phyloP scores from a whole-genome alignment of 2,888 invertebrate species.

The Anaspis maculata region DNA sequence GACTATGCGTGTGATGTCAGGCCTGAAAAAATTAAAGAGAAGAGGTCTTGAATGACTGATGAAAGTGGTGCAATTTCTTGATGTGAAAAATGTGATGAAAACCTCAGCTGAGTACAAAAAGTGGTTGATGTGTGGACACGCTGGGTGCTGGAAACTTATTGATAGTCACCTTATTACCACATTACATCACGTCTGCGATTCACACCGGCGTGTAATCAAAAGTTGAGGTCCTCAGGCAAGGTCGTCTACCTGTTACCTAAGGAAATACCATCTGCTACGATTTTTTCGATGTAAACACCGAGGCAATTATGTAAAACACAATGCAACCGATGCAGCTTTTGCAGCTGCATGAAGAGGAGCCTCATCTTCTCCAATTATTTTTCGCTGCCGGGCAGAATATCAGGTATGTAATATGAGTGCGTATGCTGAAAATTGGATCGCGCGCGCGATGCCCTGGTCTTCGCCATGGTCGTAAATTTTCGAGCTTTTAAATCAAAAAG shows the following conservation, averaged over 20 bases:
- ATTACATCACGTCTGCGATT: conserved; percentile 19
- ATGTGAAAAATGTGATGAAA: too few species aligned
- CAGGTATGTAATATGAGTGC: too few species aligned
- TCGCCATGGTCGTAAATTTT: too few species aligned
- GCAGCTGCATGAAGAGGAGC: neutral
- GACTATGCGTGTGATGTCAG: neutral
- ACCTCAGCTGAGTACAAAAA: too few species aligned
- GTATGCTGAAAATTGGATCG: too few species aligned
- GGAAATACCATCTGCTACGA: conserved; percentile 17
- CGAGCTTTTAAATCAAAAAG: too few species aligned
- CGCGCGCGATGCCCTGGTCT: too few species aligned
- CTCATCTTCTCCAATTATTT: too few species aligned
- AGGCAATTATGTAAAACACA: conserved; percentile 1
- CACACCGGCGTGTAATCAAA: conserved; percentile 18
- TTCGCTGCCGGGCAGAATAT: too few species aligned
- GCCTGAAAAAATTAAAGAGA: neutral
- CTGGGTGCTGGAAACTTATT: too few species aligned
- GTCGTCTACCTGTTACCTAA: conserved; percentile 19
- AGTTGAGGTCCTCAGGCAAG: conserved; percentile 17
- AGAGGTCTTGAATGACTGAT: neutral
- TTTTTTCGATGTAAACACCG: conserved; percentile 7
- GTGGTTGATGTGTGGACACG: too few species aligned
- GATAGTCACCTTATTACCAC: conserved; percentile 16
- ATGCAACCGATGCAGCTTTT: conserved; percentile 1
- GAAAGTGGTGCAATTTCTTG: too few species aligned